Percentiles rank a stretch among this genome's conserved stretches.
Conservation (phyloP, 2,888 invertebrate species). For the Scaptomyza caliginosa region DNA sequence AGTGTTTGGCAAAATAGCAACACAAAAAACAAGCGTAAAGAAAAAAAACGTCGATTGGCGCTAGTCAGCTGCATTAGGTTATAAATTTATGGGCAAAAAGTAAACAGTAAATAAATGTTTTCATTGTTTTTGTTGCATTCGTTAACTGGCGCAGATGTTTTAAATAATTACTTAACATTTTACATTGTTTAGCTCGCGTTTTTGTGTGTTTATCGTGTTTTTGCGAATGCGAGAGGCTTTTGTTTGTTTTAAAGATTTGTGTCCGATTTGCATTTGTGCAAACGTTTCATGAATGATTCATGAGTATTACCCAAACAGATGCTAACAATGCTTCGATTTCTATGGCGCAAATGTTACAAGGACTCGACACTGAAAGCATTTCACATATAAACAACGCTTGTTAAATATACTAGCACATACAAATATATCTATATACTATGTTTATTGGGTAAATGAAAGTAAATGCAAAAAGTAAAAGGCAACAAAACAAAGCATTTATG, state of each 20-base stretch:
- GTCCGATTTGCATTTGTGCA: conserved; percentile 76
- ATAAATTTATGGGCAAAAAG: conserved; percentile 69
- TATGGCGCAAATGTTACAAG: conserved; percentile 23
- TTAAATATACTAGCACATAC: neutral
- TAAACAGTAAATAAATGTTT: conserved; percentile 73
- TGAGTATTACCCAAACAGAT: conserved; percentile 65
- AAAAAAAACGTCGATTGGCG: neutral
- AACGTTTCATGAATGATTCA: conserved; percentile 75
- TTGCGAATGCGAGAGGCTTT: conserved; percentile 34
- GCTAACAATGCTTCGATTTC: conserved; percentile 62
- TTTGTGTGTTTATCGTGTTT: conserved; percentile 34
- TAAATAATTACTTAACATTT: conserved; percentile 75
- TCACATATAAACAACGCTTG: neutral
- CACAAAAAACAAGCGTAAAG: neutral
- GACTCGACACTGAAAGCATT: conserved; percentile 29
- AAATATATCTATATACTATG: neutral
- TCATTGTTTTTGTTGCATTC: conserved; percentile 43
- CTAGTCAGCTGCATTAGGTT: conserved; percentile 63
- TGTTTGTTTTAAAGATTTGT: conserved; percentile 72
- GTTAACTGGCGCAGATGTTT: conserved; percentile 50
- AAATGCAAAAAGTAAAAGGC: neutral
- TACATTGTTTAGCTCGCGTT: conserved; percentile 75
- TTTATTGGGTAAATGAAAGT: neutral
- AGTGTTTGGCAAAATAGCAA: neutral
- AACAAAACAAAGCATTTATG: neutral